Evolutionary conservation across 2,797 vertebrate genomes (phyloP).

Genomic region (Onychomys torridus): DNA sequence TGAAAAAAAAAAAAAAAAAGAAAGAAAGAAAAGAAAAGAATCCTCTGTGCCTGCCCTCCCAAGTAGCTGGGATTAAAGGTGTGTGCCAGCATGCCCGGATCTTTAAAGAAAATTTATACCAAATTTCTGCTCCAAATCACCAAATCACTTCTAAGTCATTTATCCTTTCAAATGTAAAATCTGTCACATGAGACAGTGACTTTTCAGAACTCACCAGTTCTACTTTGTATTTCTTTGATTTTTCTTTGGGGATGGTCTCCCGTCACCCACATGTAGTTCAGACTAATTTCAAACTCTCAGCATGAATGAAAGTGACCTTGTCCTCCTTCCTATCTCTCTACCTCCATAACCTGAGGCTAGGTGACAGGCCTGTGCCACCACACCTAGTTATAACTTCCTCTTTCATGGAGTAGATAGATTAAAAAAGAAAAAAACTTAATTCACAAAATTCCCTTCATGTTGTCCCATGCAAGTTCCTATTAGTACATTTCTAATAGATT

Average conservation of each 20-base stretch:
- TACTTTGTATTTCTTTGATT: not conserved
- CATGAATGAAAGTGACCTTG: not conserved
- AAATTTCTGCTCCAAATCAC: not conserved
- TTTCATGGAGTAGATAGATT: not conserved
- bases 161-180: constrained; percentile 41
- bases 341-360: not conserved
- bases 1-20: too few relatives aligned
- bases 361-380: not conserved
- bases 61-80: not conserved
- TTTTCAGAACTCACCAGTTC: not conserved
- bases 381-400: too few relatives aligned
- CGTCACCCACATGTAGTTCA: not conserved
- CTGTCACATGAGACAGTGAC: not conserved
- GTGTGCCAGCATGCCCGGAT: not conserved
- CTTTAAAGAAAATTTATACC: not conserved
- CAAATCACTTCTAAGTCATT: not conserved
- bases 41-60: not conserved
- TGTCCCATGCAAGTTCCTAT: not conserved
- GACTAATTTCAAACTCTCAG: not conserved
- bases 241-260: not conserved
- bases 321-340: not conserved
- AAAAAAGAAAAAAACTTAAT: not conserved
- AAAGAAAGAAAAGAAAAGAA: too few relatives aligned
- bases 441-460: not conserved
- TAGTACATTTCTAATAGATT: not conserved